phyloP scores from a whole-genome alignment of 1,140 invertebrate genomes.

The Heliconius eleuchia region DNA sequence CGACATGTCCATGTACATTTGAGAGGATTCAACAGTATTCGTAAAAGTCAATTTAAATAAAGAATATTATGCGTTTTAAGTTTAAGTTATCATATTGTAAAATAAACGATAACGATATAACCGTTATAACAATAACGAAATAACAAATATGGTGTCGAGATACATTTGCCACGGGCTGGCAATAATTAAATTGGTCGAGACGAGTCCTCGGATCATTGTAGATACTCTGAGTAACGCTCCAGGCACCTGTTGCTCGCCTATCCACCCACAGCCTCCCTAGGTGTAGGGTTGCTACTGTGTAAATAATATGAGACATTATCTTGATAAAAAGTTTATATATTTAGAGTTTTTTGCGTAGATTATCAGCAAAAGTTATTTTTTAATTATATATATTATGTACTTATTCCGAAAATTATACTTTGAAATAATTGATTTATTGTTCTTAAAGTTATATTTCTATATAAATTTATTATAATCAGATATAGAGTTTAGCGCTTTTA shows the following conservation, averaged over 20 bases:
- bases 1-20: no score
- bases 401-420: no score
- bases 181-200: slow-evolving; percentile 40
- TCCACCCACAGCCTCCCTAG: slow-evolving; percentile 9
- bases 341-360: not conserved
- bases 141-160: slow-evolving; percentile 31
- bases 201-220: slow-evolving; percentile 33
- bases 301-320: not conserved
- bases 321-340: not conserved
- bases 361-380: not conserved
- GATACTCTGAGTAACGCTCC: slow-evolving; percentile 29
- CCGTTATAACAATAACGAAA: slow-evolving; percentile 17
- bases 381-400: no score
- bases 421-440: no score
- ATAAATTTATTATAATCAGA: not conserved
- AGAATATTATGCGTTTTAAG: no score
- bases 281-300: not conserved
- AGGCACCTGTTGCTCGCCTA: slow-evolving; percentile 37
- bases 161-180: slow-evolving; percentile 19
- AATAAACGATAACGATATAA: slow-evolving; percentile 1
- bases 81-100: not conserved
- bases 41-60: no score
- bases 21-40: no score
- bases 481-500: not conserved
- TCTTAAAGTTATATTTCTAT: no score